Evolutionary conservation across 2,797 vertebrate genomes (phyloP).

Genomic region (Prionace glauca): DNA sequence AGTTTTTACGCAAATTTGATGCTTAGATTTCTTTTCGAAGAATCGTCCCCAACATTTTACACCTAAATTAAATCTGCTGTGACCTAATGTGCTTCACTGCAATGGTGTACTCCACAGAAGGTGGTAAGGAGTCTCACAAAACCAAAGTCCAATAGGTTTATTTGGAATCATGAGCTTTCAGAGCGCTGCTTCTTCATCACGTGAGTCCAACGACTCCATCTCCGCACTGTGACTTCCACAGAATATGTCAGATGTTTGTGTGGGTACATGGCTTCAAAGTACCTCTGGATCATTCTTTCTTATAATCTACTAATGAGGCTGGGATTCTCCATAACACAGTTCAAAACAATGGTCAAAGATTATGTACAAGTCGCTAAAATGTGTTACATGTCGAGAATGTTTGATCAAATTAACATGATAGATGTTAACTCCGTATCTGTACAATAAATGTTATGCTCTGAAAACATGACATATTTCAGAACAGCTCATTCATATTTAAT

Average conservation of each 20-base stretch:
- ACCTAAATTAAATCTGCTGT: no score
- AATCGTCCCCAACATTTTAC: no score
- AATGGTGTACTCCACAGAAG: neutral
- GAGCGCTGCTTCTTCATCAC: no score
- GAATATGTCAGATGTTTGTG: neutral
- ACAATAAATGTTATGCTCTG: neutral
- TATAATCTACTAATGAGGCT: neutral
- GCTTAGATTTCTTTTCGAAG: no score
- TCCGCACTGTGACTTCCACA: neutral
- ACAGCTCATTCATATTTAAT: no score
- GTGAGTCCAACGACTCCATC: no score
- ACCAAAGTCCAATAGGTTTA: no score
- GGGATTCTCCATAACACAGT: neutral
- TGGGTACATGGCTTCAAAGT: neutral
- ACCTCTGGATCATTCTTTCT: neutral
- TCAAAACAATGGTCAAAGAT: neutral
- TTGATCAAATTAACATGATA: neutral
- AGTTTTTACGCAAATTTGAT: no score
- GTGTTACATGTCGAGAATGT: neutral
- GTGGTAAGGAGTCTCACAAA: no score
- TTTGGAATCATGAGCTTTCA: no score
- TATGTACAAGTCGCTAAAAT: neutral
- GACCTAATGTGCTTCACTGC: neutral
- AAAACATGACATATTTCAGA: neutral
- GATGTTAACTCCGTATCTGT: neutral